Conservation (phyloP, 1,140 invertebrate species). For the Drosophila virilis region DNA sequence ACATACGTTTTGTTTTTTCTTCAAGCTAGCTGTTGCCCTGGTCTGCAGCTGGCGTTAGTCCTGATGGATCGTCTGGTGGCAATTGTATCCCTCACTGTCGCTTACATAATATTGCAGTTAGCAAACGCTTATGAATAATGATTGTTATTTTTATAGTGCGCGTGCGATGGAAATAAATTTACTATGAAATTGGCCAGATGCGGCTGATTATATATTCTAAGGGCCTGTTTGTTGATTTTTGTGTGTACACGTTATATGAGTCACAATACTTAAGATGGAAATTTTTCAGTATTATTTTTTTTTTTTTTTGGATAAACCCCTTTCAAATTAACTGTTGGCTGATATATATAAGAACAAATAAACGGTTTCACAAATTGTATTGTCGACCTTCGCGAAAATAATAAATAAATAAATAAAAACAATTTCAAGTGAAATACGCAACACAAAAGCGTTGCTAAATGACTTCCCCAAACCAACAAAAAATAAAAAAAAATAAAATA, state of each 20-base stretch:
- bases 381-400: constrained; percentile 60
- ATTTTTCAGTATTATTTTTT: not conserved
- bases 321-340: constrained; percentile 60
- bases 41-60: no score
- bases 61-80: constrained; percentile 10
- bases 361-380: constrained; percentile 47
- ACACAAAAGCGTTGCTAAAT: constrained; percentile 60
- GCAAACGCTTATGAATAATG: constrained; percentile 21
- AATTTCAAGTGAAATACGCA: constrained; percentile 65
- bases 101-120: not conserved
- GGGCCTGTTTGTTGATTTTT: constrained; percentile 8
- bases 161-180: constrained; percentile 18
- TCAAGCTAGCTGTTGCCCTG: no score
- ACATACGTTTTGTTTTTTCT: no score
- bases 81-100: not conserved
- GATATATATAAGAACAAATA: constrained; percentile 67
- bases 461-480: constrained; percentile 41
- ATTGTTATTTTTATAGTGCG: constrained; percentile 11
- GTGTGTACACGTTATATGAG: constrained; percentile 20
- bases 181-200: constrained; percentile 22
- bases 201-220: constrained; percentile 33
- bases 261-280: constrained; percentile 22
- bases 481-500: constrained; percentile 25
- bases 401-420: constrained; percentile 1
- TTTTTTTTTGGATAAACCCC: constrained; percentile 20